Evolutionary conservation across 2,113 vertebrate genomes (phyloP), one percentile per base, ranked within the genome.

Genomic region (Halichoerus grypus): DNA sequence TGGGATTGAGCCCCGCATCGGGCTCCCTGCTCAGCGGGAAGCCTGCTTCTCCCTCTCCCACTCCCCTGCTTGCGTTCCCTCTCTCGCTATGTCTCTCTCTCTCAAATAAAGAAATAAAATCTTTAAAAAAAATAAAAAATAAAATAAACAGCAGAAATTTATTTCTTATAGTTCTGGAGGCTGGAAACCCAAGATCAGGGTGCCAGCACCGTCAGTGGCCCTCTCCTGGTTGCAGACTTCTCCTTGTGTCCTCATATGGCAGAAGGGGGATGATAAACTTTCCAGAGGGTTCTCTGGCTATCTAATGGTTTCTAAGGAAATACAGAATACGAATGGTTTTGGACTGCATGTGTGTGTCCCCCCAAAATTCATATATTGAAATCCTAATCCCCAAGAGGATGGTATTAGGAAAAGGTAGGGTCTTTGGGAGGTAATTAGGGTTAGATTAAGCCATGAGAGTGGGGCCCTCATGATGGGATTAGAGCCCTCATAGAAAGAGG

Each of bases 231-330:
- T 71, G 39, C 36, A 88, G 13, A 49, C 26, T 77, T 69, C 83
- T 76, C 72, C 24, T 65, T 9, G 3, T 55, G 21, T 63, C 71
- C 28, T 49, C 42, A 15, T 19, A 13, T 33, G 42, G 61, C 65
- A 63, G 59, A 42, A 55, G 72, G 24, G 49, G 49, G 42, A 14
- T 82, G 67, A 69, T 61, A 59, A 39, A 28, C 46, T 85, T 95
- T 72, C 92, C 26, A 39, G 74, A 91, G 77, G 57, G 9, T 24
- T 97, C 69, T 65, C 13, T 16, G 26, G 85, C 7, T 95, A 53
- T 61, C 67, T 36, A 49, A 53, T 51, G 26, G 33, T 88, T 69
- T 95, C 94, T 74, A 92, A 86, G 81, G 92, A 92, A 84, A 77
- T 69, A 95, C 0, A 39, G 57, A 49, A 46, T 94, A 31, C 55